Conservation (phyloP, 2,797 vertebrate species). For the Anguilla megastoma region DNA sequence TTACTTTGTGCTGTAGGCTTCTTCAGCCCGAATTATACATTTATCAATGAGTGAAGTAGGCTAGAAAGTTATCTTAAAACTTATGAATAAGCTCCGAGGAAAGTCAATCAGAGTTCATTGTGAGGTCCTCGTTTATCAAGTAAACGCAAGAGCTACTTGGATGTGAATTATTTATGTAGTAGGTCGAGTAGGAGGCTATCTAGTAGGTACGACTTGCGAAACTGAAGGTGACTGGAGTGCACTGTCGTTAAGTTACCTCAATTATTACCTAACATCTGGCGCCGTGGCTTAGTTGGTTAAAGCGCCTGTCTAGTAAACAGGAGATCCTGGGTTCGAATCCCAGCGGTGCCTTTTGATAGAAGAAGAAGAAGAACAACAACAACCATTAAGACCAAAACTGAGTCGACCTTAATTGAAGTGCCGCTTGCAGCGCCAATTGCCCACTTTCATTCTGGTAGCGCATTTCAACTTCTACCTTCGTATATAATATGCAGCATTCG, state of each 20-base stretch:
- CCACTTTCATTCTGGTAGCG: constrained; percentile 25
- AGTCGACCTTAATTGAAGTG: too few species aligned
- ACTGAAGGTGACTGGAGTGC: not conserved
- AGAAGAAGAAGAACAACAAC: too few species aligned
- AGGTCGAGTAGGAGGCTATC: too few species aligned
- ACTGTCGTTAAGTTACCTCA: not conserved
- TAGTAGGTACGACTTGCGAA: not conserved
- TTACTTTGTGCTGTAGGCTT: not conserved
- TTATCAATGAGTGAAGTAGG: not conserved
- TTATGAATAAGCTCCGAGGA: not conserved
- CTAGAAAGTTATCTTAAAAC: not conserved
- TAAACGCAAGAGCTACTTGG: not conserved
- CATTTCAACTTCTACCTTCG: constrained; percentile 14
- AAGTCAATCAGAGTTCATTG: not conserved
- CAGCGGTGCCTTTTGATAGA: constrained; percentile 62
- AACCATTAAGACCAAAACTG: too few species aligned
- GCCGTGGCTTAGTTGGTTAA: constrained; percentile 59
- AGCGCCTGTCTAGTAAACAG: constrained; percentile 70
- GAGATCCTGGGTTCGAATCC: constrained; percentile 70
- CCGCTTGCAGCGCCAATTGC: not conserved
- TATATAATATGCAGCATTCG: too few species aligned
- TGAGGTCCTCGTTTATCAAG: not conserved
- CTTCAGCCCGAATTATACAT: not conserved
- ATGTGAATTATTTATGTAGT: too few species aligned
- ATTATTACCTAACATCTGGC: not conserved